Base-by-base conservation (phyloP, 2,797 vertebrate species). In the Percopsis omiscomaycus region DNA sequence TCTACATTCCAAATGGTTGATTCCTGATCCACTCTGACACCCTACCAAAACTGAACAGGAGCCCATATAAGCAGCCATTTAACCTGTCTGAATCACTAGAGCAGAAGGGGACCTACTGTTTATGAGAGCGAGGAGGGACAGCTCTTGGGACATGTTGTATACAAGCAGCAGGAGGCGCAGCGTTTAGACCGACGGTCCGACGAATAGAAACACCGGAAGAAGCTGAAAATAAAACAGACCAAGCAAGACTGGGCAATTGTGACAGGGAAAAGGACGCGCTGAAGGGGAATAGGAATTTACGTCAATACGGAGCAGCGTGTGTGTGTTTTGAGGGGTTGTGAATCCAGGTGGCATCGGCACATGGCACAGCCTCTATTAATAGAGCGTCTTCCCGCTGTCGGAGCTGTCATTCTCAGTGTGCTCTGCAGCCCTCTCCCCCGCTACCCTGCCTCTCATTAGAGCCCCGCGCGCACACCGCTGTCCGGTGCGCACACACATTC, bases 381-480 rank as follows among this genome's bases (percentile, higher is more conserved):
- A 85, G 77, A 44, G 54, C 1, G 54, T 62, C 76, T 55, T 45
- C 78, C 74, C 10, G 60, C 81, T 74, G 82, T 59, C 57, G 59
- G 64, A 73, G 68, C 79, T 81, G 77, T 84, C 85, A 75, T 59
- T 75, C 77, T 66, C 57, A 10, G 67, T 42, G 51, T 63, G 79
- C 64, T 77, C 69, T 55, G 67, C 75, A 69, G 77, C 71, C 68
- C 27, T 64, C 71, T 80, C 63, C 63, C 70, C 74, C 57, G 55
- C 77, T 53, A 64, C 75, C 73, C 65, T 49, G 77, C 28, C 71
- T 77, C 82, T 89, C 86, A 85, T 89, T 89, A 89, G 63, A 81
- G 61, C 50, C 11, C 54, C 61, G 48, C 55, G 61, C 63, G 68
- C 70, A 63, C 22, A 13, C 63, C 46, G 29, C 50, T 37, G 74